Evolutionary conservation across 2,113 vertebrate genomes (phyloP).

Genomic region (Euleptes europaea): DNA sequence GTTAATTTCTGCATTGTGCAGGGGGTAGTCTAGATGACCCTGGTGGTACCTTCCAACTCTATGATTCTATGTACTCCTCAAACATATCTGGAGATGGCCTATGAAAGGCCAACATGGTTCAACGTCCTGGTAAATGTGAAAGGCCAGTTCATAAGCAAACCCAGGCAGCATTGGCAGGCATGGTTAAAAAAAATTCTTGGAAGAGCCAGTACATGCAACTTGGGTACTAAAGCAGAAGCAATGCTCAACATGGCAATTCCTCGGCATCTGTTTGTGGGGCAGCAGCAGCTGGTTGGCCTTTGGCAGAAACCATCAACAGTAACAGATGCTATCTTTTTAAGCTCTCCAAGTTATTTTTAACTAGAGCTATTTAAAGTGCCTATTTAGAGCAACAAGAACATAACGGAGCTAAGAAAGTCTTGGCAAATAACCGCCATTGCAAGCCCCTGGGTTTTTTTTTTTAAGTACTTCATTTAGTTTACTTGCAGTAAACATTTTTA

Average conservation of each 20-base stretch:
- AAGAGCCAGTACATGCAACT: not conserved
- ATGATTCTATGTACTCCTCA: too few relatives aligned
- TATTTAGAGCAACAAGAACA: conserved; percentile 15
- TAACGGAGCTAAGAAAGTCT: conserved; percentile 22
- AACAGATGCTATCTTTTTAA: not conserved
- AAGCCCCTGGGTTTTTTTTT: conserved; percentile 50
- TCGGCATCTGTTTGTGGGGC: not conserved
- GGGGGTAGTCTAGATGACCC: too few relatives aligned
- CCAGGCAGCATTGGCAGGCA: not conserved
- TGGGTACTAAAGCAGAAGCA: not conserved
- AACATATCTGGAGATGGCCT: not conserved
- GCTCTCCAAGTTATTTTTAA: conserved; percentile 16
- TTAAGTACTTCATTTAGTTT: conserved; percentile 48
- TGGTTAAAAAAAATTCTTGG: not conserved
- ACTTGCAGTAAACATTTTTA: conserved; percentile 65
- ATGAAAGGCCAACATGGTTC: not conserved
- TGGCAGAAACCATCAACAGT: not conserved
- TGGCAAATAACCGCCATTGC: conserved; percentile 27
- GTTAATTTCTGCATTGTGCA: too few relatives aligned
- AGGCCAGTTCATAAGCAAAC: not conserved
- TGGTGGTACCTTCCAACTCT: too few relatives aligned
- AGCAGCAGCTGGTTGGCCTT: not conserved
- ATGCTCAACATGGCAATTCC: not conserved
- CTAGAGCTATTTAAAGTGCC: conserved; percentile 24
- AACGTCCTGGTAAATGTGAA: not conserved